Evolutionary conservation across 1,140 invertebrate species (phyloP).

Genomic region (Scaptodrosophila lebanonensis): DNA sequence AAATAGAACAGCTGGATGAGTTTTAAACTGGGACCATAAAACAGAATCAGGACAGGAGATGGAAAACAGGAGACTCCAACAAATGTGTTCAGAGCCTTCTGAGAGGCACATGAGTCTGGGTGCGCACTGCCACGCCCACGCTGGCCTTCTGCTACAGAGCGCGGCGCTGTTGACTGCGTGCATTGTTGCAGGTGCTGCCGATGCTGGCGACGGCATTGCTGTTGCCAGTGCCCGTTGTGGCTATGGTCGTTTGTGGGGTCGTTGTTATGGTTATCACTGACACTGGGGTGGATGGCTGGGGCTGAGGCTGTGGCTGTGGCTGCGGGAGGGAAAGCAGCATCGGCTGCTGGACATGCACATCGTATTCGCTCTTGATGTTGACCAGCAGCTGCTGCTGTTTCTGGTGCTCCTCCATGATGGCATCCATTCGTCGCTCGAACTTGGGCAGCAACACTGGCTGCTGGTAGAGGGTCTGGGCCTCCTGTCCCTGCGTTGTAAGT

Average conservation of each 20-base stretch:
- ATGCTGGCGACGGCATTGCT: neutral
- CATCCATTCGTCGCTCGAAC: slow-evolving; percentile 39
- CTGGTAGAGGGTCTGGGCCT: slow-evolving; percentile 30
- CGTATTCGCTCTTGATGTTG: slow-evolving; percentile 53
- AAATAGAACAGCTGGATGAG: too few relatives aligned
- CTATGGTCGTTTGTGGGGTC: neutral
- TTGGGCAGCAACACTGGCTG: slow-evolving; percentile 21
- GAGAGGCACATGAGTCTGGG: too few relatives aligned
- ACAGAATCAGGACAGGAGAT: too few relatives aligned
- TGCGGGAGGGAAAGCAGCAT: too few relatives aligned
- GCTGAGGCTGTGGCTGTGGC: slow-evolving; percentile 1
- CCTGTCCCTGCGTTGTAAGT: slow-evolving; percentile 32
- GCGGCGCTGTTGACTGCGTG: slow-evolving; percentile 4
- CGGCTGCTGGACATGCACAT: slow-evolving; percentile 23
- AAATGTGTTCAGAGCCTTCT: too few relatives aligned
- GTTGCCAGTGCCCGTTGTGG: slow-evolving; percentile 11
- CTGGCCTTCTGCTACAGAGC: slow-evolving; percentile 12
- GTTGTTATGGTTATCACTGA: slow-evolving; percentile 38
- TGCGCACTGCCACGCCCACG: slow-evolving; percentile 13
- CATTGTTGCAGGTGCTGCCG: slow-evolving; percentile 3
- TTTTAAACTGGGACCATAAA: too few relatives aligned
- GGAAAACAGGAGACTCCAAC: too few relatives aligned
- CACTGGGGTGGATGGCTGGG: slow-evolving; percentile 12
- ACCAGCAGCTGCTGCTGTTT: slow-evolving; percentile 45
- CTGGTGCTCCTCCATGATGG: slow-evolving; percentile 48